Conservation (phyloP, 2,888 invertebrate species). For the Volucella inflata region DNA sequence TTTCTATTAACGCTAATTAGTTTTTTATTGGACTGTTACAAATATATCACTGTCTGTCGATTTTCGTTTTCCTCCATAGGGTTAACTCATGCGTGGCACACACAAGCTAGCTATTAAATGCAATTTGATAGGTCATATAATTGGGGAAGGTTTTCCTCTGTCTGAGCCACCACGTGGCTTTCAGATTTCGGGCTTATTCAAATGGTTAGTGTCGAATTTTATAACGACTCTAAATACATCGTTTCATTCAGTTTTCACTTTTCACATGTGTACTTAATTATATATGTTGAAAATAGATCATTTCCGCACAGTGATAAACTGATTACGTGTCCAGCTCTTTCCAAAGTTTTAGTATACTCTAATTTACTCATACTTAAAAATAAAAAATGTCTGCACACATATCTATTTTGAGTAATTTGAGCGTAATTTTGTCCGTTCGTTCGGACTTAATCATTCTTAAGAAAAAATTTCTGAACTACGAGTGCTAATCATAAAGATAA, state of each 20-base stretch:
- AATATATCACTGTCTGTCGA: not conserved
- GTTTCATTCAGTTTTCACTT: not conserved
- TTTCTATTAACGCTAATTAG: not conserved
- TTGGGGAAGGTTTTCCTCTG: not conserved
- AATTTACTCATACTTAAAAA: no score
- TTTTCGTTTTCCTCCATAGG: not conserved
- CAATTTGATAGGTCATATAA: not conserved
- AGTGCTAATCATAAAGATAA: no score
- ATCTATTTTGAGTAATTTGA: no score
- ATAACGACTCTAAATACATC: not conserved
- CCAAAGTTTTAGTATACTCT: no score
- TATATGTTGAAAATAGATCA: not conserved
- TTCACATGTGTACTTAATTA: not conserved
- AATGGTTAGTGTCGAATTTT: conserved; percentile 5
- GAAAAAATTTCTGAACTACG: no score
- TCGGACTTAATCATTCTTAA: no score
- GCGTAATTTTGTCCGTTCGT: no score
- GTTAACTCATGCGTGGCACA: not conserved
- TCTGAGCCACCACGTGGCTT: not conserved
- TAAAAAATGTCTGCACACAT: no score
- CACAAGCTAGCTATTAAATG: not conserved
- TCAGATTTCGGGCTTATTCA: no score
- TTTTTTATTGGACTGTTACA: conserved; percentile 30
- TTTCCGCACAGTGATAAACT: not conserved
- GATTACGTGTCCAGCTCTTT: no score